A percentile compares a stretch with the other conserved stretches of the same genome.
phyloP scores from a whole-genome alignment of 2,113 vertebrate species.

The Lophius piscatorius region DNA sequence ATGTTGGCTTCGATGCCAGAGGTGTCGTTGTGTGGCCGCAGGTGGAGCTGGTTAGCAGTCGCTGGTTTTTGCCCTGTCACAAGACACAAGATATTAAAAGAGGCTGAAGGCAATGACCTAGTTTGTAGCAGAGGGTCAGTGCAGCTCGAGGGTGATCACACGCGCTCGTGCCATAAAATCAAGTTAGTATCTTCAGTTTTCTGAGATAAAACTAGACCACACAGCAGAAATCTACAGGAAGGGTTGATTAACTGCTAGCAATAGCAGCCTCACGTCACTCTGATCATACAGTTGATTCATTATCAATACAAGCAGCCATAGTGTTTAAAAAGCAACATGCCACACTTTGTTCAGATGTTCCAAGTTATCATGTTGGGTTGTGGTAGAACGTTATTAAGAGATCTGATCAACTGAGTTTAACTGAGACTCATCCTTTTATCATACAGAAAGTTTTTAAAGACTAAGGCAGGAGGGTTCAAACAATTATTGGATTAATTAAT shows the following conservation, averaged over 20 bases:
- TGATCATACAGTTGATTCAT: not conserved
- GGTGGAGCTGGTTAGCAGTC: conserved; percentile 70
- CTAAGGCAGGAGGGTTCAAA: too few relatives aligned
- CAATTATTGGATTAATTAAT: too few relatives aligned
- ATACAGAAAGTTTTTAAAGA: too few relatives aligned
- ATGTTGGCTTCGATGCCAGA: conserved; percentile 48
- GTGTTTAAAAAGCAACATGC: not conserved
- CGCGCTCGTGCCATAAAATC: conserved; percentile 10
- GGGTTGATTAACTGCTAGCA: too few relatives aligned
- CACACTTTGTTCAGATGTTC: too few relatives aligned
- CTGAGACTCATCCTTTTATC: too few relatives aligned
- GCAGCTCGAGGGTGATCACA: conserved; percentile 28
- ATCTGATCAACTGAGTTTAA: not conserved
- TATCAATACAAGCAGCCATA: not conserved
- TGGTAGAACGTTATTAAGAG: not conserved
- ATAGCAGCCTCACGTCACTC: not conserved
- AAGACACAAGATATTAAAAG: conserved; percentile 35
- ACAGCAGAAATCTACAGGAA: not conserved
- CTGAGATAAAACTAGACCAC: not conserved
- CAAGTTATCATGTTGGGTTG: not conserved
- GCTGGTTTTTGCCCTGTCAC: conserved; percentile 75
- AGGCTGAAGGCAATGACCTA: conserved; percentile 1
- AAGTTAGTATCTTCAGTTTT: not conserved
- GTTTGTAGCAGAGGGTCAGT: not conserved
- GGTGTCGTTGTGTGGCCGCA: conserved; percentile 15